These are phyloP conservation scores for Saccostrea cuccullata DNA, from an alignment of 1,140 invertebrate genomes.

Conservation along the genomic window DNA sequence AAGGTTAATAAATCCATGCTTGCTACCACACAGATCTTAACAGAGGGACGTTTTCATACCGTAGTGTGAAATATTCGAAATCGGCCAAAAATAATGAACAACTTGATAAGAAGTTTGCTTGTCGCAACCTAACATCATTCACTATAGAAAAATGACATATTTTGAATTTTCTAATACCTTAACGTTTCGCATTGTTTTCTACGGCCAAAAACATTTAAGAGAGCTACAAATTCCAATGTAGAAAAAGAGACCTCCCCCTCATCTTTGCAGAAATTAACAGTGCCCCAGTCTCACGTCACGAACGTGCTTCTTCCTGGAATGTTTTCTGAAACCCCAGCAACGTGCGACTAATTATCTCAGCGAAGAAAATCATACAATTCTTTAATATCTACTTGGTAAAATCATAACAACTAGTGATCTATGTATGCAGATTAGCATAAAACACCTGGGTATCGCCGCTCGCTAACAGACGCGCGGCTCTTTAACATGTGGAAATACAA, in stretches of 20 bases:
- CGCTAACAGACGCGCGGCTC: background rate
- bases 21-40: too few relatives aligned
- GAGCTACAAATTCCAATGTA: background rate
- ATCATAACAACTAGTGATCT: conserved; percentile 32
- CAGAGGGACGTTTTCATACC: too few relatives aligned
- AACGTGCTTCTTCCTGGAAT: conserved; percentile 2
- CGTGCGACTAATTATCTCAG: conserved; percentile 23
- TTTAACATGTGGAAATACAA: conserved; percentile 26
- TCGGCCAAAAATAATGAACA: too few relatives aligned
- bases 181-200: too few relatives aligned
- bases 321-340: conserved; percentile 18
- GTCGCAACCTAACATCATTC: too few relatives aligned
- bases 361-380: conserved; percentile 31
- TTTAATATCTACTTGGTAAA: conserved; percentile 36
- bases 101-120: too few relatives aligned
- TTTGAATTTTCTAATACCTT: too few relatives aligned
- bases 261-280: background rate
- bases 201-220: background rate
- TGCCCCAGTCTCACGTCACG: background rate
- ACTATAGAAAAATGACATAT: too few relatives aligned
- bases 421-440: conserved; percentile 15
- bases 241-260: background rate
- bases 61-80: too few relatives aligned
- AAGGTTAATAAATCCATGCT: too few relatives aligned
- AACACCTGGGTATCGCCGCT: conserved; percentile 21